phyloP scores from a whole-genome alignment of 1,140 invertebrate species.

The Ridgeia piscesae region DNA sequence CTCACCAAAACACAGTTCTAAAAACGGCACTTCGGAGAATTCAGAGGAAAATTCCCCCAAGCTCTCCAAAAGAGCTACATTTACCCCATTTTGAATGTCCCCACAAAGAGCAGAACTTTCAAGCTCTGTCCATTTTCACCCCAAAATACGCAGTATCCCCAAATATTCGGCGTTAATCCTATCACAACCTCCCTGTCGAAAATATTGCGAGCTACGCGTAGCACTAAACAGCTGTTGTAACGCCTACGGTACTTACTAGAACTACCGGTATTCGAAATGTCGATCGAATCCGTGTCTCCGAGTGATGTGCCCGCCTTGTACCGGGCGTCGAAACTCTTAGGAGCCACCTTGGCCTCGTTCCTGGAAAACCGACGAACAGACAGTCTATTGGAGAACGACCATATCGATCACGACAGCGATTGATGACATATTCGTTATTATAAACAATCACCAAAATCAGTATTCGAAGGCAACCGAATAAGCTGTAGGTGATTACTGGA shows the following conservation, averaged over 20 bases:
- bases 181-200: too few species aligned
- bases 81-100: too few species aligned
- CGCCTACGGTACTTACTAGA: not conserved
- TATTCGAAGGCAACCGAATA: not conserved
- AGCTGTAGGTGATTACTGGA: not conserved
- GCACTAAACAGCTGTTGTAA: too few species aligned
- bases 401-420: not conserved
- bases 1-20: too few species aligned
- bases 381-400: not conserved
- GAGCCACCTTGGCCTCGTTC: not conserved
- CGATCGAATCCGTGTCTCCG: not conserved
- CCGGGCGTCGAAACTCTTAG: not conserved
- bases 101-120: too few species aligned
- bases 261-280: not conserved
- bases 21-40: too few species aligned
- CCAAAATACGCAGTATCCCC: too few species aligned
- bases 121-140: too few species aligned
- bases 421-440: not conserved
- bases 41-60: too few species aligned
- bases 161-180: too few species aligned
- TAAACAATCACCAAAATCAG: not conserved
- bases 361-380: not conserved
- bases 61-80: too few species aligned
- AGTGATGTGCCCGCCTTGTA: not conserved
- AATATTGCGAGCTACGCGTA: too few species aligned